Evolutionary conservation across 53 echinoderm and acorn worm species (phyloP), one percentile per base, ranked within the genome.

Genomic region (Temnopleurus reevesii): DNA sequence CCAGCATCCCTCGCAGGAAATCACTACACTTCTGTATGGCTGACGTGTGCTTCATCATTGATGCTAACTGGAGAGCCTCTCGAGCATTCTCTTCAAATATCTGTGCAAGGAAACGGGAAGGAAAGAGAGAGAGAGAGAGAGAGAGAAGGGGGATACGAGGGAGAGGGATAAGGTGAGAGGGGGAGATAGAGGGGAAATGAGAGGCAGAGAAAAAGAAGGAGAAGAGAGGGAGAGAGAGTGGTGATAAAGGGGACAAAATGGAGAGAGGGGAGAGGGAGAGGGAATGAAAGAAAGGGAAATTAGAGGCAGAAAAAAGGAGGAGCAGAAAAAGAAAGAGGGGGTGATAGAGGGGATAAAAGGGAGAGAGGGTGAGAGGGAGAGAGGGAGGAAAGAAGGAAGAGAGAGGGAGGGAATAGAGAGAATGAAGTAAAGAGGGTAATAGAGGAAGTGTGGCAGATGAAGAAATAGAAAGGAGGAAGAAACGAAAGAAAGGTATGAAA

Each of bases 11-110:
- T 65, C 94, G 91, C 58, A 99, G 89, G 63, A 91, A 99, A 86
- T 99, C 99, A 77, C 95, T 99, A 85, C 99, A 99, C 76, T 99
- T 99, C 46, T 89, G 86, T 44, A 99, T 90, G 44, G 96, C 99
- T 5, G 99, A 94, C 55, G 94, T 89, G 86, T 99, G 99, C 45
- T 92, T 92, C 90, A 99, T 89, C 60, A 88, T 93, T 81, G 94
- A 94, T 7, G 99, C 96, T 10, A 99, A 63, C 57, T 89, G 86
- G 47, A 99, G 92, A 12, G 96, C 93, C 54, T 99, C 99, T 36
- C 86, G 93, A 23, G 99, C 96, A 90, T 99, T 99, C 77, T 96
- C 96, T 57, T 93, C 93, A 81, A 91, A 94, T 64, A 99, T 90
- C 86, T 91, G 56, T 5, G 31, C 24, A 83, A 81, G 35, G 36